Conservation (phyloP, 2,113 vertebrate species). For the Marmota monax region DNA sequence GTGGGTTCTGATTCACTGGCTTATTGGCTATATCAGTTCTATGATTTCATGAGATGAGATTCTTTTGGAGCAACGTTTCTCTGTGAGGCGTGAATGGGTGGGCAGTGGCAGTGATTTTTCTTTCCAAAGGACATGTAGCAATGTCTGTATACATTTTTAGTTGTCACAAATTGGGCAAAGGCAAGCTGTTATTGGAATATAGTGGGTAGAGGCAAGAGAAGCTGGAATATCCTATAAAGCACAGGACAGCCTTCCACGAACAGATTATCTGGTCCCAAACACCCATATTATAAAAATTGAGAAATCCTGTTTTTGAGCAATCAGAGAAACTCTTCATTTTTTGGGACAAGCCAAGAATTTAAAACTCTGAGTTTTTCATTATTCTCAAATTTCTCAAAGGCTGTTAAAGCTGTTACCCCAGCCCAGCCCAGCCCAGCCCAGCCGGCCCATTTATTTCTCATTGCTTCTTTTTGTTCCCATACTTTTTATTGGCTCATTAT, state of each 20-base stretch:
- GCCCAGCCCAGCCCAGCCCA: background rate
- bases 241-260: background rate
- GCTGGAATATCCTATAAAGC: background rate
- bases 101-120: background rate
- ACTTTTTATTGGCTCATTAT: too few species aligned
- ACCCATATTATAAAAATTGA: background rate
- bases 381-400: background rate
- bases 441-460: background rate
- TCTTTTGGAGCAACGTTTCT: background rate
- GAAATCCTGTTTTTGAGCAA: background rate
- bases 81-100: background rate
- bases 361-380: background rate
- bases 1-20: background rate
- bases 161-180: background rate
- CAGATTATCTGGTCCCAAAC: background rate
- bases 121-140: background rate
- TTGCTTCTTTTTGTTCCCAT: background rate
- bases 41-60: background rate
- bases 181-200: background rate
- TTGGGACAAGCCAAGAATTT: background rate
- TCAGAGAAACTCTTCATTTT: background rate
- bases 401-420: background rate
- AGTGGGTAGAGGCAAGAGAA: background rate
- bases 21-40: background rate
- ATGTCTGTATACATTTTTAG: background rate